Evolutionary conservation across 2,113 vertebrate genomes (phyloP).

Genomic region (Arothron firmamentum): DNA sequence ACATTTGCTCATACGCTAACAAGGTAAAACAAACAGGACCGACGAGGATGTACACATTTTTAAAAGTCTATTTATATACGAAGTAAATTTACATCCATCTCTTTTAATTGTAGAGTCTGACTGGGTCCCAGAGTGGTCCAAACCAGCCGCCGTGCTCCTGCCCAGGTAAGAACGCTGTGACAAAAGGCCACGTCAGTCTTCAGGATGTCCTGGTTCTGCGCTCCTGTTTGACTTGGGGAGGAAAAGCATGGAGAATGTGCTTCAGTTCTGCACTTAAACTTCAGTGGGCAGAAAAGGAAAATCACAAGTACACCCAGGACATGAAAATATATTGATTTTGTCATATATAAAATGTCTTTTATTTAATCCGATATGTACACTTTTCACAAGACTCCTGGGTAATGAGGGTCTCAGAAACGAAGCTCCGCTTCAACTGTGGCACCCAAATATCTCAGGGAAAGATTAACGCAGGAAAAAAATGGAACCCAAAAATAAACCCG

Average conservation of each 20-base stretch:
- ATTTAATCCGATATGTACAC: slow-evolving; percentile 91
- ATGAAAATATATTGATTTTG: slow-evolving; percentile 78
- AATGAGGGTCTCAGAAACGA: slow-evolving; percentile 62
- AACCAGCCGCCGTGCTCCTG: slow-evolving; percentile 18
- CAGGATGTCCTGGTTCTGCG: slow-evolving; percentile 27
- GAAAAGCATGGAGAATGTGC: slow-evolving; percentile 54
- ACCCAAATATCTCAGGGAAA: slow-evolving; percentile 50
- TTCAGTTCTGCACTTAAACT: slow-evolving; percentile 64
- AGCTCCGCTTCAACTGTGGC: slow-evolving; percentile 70
- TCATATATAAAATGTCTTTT: slow-evolving; percentile 77
- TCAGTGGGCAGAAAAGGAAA: slow-evolving; percentile 68
- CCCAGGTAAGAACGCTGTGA: slow-evolving; percentile 51
- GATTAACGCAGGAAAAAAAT: slow-evolving; percentile 29
- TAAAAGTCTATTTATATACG: slow-evolving; percentile 37
- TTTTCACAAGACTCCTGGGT: slow-evolving; percentile 83
- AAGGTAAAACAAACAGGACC: slow-evolving; percentile 59
- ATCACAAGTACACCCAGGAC: slow-evolving; percentile 81
- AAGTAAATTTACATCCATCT: slow-evolving; percentile 67
- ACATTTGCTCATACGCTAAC: slow-evolving; percentile 31
- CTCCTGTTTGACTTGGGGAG: slow-evolving; percentile 46
- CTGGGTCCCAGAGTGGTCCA: slow-evolving; percentile 39
- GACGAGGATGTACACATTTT: slow-evolving; percentile 57
- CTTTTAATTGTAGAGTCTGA: slow-evolving; percentile 30
- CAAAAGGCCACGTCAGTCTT: slow-evolving; percentile 54
- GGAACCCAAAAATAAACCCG: slow-evolving; percentile 46